Conservation (phyloP, 2,797 vertebrate species). For the Mormyrops attenuatus region DNA sequence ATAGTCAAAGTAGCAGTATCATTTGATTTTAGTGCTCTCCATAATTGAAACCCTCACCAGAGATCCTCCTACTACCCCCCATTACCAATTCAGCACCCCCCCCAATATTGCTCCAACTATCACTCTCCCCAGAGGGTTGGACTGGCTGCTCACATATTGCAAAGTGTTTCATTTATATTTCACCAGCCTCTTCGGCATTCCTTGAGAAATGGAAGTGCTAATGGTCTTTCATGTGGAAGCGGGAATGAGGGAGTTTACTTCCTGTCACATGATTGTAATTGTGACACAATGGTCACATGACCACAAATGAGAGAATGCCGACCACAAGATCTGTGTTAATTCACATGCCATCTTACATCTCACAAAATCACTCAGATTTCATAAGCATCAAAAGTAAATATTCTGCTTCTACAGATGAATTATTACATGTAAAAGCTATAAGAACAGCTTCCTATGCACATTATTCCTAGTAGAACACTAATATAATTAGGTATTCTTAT, state of each 20-base stretch:
- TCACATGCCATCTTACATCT: not conserved
- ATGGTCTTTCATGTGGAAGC: not conserved
- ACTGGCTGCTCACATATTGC: not conserved
- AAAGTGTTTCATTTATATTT: constrained; percentile 16
- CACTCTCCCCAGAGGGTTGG: not conserved
- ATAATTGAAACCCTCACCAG: constrained; percentile 12
- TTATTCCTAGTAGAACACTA: not conserved
- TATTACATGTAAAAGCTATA: not conserved
- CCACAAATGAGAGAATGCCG: not conserved
- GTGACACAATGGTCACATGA: not conserved
- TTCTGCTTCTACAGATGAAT: not conserved
- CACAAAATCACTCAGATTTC: not conserved
- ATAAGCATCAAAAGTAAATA: not conserved
- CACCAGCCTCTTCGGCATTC: not conserved
- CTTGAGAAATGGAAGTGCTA: not conserved
- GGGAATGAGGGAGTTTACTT: not conserved
- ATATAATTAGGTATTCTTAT: not conserved
- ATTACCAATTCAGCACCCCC: not conserved
- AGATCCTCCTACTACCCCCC: not conserved
- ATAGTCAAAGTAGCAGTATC: not conserved
- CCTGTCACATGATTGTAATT: not conserved
- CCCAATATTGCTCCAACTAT: not conserved
- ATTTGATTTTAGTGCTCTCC: constrained; percentile 2
- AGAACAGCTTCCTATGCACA: not conserved
- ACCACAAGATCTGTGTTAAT: not conserved